Conservation (phyloP, 2,888 invertebrate species). For the Coleophora deauratella region DNA sequence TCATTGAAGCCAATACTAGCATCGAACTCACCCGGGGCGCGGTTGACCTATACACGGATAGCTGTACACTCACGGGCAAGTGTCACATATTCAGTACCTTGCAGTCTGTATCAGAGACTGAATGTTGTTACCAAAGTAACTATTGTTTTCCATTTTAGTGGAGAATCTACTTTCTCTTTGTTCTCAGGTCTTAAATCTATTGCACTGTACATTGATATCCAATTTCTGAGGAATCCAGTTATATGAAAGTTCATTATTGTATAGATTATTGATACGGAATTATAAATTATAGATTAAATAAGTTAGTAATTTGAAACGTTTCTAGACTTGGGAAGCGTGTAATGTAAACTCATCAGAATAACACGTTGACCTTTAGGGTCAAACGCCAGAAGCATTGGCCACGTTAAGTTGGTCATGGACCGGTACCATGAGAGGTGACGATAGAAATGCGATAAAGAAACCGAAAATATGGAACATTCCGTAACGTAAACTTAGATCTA, state of each 20-base stretch:
- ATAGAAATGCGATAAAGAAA: not conserved
- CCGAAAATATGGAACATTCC: too few species aligned
- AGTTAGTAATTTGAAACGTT: not conserved
- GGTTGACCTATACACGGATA: conserved; percentile 23
- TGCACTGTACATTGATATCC: too few species aligned
- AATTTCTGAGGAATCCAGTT: too few species aligned
- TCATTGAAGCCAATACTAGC: conserved; percentile 25
- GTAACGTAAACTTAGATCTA: too few species aligned
- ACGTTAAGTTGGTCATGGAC: conserved; percentile 29
- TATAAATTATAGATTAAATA: too few species aligned
- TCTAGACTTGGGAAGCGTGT: conserved; percentile 28
- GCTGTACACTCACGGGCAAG: conserved; percentile 19
- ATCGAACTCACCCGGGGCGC: conserved; percentile 26
- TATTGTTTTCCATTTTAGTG: not conserved
- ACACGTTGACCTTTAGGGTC: conserved; percentile 53
- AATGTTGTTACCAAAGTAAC: not conserved
- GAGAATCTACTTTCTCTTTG: not conserved
- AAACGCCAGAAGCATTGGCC: conserved; percentile 39
- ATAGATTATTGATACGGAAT: not conserved
- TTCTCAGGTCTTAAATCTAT: too few species aligned
- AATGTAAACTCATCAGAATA: conserved; percentile 43
- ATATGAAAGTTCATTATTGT: too few species aligned
- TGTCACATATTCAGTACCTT: conserved; percentile 4
- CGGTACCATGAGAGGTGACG: conserved; percentile 18
- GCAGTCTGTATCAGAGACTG: not conserved